Conservation (phyloP, 2,888 invertebrate genomes). For the Cordilura impudica region DNA sequence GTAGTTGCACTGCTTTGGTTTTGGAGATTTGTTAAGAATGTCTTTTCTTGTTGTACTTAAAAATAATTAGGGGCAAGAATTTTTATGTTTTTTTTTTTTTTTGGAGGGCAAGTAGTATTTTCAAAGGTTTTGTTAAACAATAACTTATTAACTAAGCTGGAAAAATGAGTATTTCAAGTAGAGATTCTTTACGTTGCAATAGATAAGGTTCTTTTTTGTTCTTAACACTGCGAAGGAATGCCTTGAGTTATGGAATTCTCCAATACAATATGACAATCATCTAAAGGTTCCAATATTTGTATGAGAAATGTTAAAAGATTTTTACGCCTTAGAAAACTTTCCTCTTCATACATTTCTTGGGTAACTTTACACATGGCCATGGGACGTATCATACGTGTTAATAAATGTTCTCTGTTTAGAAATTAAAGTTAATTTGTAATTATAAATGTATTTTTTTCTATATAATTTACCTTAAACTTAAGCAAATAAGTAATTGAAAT, state of each 20-base stretch:
- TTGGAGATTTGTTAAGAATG: conserved; percentile 20
- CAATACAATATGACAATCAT: conserved; percentile 89
- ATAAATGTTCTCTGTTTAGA: conserved; percentile 86
- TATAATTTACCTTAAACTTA: conserved; percentile 89
- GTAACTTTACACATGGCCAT: conserved; percentile 94
- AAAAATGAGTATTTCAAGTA: conserved; percentile 58
- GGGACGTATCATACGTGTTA: conserved; percentile 94
- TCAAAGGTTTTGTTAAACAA: conserved; percentile 1
- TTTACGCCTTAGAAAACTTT: conserved; percentile 93
- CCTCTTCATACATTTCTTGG: conserved; percentile 96
- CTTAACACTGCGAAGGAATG: conserved; percentile 78
- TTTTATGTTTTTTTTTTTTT: conserved; percentile 23
- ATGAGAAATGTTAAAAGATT: conserved; percentile 91
- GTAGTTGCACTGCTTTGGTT: conserved; percentile 59
- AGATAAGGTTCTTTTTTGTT: conserved; percentile 27
- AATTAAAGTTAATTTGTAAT: background rate
- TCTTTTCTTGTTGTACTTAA: conserved; percentile 7
- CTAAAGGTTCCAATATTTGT: conserved; percentile 93
- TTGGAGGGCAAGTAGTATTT: conserved; percentile 28
- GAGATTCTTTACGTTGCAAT: conserved; percentile 38
- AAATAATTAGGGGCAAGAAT: conserved; percentile 45
- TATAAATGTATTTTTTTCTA: background rate
- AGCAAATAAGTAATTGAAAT: conserved; percentile 96
- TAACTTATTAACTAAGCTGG: conserved; percentile 49
- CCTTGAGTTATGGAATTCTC: conserved; percentile 89